Base-by-base conservation (phyloP, 2,888 invertebrate species). In the Chironomus riparius region DNA sequence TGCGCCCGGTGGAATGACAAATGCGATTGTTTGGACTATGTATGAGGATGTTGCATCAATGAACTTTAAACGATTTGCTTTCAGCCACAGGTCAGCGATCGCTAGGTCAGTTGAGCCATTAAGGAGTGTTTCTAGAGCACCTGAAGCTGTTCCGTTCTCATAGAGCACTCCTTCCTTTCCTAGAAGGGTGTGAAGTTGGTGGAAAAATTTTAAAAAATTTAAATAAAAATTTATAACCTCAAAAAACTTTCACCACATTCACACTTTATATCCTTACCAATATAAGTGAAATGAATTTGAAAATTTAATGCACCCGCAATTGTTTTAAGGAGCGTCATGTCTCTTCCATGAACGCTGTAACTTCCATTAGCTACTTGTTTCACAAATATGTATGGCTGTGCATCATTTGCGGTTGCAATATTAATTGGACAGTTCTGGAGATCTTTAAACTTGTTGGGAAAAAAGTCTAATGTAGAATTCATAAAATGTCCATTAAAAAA, bases 291-390 rank as follows among this genome's bases (percentile, higher is more conserved):
- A n/a, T 62, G 1, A 5, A 73, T 62, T 47, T 61, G 13, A 21
- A 73, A 73, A 28, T 73, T 73, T 56, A 73, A 73, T 15, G 61
- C 56, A 18, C 62, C 62, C 1, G 72, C n/a, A 4, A 73, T 18
- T 38, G 62, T 21, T 18, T 24, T 28, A 7, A 73, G 24, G 3
- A 62, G 6, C 5, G 15, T 62, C 13, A 73, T 62, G 10, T 73
- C 72, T 18, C 62, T 7, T 0, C 72, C 72, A 10, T 12, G 15
- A n/a, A 73, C 2, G 10, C 21, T 13, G 24, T 62, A 62, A 18
- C 15, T 61, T 61, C 21, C 47, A 22, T 73, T 62, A 13, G 15
- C 2, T 4, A 22, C n/a, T 62, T 62, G 10, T 10, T 38, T 18
- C 3, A 18, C 62, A 62, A 73, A 62, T 10, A 61, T 15, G 10